phyloP scores from a whole-genome alignment of 1,140 invertebrate genomes.

The Platorchestia sp. region DNA sequence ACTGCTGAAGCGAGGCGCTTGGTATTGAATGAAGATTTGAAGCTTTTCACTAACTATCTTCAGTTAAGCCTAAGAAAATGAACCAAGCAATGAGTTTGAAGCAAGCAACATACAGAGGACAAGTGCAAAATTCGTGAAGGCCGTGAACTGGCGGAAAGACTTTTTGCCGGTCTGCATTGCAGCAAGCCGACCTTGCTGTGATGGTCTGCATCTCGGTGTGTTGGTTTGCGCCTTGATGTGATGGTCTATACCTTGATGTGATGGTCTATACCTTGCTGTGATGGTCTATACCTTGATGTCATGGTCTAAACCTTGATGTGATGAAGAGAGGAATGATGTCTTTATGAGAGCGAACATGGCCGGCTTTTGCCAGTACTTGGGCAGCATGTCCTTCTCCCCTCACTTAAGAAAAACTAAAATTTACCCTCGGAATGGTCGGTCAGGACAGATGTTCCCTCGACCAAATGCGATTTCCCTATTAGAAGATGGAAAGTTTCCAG shows the following conservation, averaged over 20 bases:
- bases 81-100: no score
- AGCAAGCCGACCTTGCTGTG: neutral
- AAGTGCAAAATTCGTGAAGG: neutral
- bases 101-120: no score
- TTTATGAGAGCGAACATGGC: neutral
- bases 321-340: neutral
- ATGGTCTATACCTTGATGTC: no score
- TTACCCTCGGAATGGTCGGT: neutral
- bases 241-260: no score
- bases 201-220: no score
- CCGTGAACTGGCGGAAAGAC: neutral
- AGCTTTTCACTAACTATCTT: neutral
- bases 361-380: neutral
- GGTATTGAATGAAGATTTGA: neutral
- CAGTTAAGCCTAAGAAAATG: neutral
- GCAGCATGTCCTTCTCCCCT: neutral
- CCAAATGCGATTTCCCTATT: neutral
- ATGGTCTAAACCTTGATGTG: neutral
- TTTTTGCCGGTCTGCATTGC: neutral
- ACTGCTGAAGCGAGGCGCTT: neutral
- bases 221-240: no score
- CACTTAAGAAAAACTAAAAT: neutral
- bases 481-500: neutral
- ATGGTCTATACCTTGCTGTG: neutral
- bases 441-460: neutral